Conservation (phyloP, 2,888 invertebrate species). For the Athalia cordata region DNA sequence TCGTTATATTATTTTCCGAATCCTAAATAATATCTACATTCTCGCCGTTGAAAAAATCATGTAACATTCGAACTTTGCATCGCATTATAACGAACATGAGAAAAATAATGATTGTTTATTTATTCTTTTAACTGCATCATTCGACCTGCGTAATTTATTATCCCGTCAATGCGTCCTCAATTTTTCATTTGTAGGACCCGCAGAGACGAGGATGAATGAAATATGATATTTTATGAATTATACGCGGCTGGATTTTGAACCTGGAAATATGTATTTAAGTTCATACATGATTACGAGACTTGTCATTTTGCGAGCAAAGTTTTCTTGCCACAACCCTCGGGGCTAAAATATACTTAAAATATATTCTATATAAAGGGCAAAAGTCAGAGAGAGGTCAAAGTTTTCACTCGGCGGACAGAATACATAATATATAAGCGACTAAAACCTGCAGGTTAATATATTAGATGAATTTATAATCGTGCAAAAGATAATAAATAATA, state of each 20-base stretch:
- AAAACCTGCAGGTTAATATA: conserved; percentile 4
- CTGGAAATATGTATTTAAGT: too few relatives aligned
- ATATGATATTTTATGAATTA: too few relatives aligned
- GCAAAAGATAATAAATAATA: neutral
- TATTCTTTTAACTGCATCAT: neutral
- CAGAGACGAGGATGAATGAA: too few relatives aligned
- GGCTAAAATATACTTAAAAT: too few relatives aligned
- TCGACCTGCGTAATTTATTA: too few relatives aligned
- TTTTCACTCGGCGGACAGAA: neutral
- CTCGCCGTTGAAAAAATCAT: conserved; percentile 4
- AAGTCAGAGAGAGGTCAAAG: conserved; percentile 3
- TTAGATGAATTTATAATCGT: neutral
- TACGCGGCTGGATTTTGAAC: too few relatives aligned
- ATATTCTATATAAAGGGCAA: neutral
- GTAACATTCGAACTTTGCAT: too few relatives aligned
- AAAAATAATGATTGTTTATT: neutral
- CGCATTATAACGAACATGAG: neutral
- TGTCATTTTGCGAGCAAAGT: too few relatives aligned
- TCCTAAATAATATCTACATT: neutral
- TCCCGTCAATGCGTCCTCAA: too few relatives aligned
- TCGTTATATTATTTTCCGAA: neutral
- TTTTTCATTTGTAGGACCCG: too few relatives aligned
- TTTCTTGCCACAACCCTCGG: too few relatives aligned
- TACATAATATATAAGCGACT: neutral
- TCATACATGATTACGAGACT: too few relatives aligned